phyloP scores from a whole-genome alignment of 2,888 invertebrate genomes.

The Agonopterix heracliana region DNA sequence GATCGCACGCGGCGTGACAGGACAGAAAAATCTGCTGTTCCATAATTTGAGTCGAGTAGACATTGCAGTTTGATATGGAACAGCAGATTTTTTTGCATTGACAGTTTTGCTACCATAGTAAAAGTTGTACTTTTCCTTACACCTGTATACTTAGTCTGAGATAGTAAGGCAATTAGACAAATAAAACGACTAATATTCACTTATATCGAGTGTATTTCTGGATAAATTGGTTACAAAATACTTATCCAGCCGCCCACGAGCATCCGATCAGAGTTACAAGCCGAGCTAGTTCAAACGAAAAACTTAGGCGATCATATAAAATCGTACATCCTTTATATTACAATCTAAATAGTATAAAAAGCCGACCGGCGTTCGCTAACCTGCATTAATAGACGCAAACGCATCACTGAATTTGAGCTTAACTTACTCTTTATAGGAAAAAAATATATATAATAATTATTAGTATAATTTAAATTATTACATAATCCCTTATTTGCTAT shows the following conservation, averaged over 20 bases:
- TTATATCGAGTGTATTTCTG: constrained; percentile 76
- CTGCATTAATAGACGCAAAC: constrained; percentile 39
- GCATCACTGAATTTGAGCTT: constrained; percentile 62
- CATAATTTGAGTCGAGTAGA: no score
- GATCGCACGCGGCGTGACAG: no score
- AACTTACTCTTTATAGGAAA: constrained; percentile 70
- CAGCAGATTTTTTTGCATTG: no score
- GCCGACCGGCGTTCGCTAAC: constrained; percentile 53
- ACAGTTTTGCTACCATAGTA: no score
- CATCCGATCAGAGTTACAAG: constrained; percentile 38
- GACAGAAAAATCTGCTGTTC: no score
- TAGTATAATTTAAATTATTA: constrained; percentile 74
- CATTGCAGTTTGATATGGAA: no score
- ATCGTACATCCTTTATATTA: constrained; percentile 56
- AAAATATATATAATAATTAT: constrained; percentile 67
- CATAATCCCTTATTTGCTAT: constrained; percentile 59
- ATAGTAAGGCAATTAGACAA: constrained; percentile 19
- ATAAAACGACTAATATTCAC: constrained; percentile 64
- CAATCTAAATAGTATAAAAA: constrained; percentile 67
- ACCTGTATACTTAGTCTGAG: no score
- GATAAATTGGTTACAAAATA: constrained; percentile 75
- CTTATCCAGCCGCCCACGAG: constrained; percentile 53
- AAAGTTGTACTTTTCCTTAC: no score
- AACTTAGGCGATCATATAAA: constrained; percentile 52
- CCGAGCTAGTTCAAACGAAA: constrained; percentile 49